Conservation (phyloP, 2,888 invertebrate genomes). For the Podotricha telesiphe region DNA sequence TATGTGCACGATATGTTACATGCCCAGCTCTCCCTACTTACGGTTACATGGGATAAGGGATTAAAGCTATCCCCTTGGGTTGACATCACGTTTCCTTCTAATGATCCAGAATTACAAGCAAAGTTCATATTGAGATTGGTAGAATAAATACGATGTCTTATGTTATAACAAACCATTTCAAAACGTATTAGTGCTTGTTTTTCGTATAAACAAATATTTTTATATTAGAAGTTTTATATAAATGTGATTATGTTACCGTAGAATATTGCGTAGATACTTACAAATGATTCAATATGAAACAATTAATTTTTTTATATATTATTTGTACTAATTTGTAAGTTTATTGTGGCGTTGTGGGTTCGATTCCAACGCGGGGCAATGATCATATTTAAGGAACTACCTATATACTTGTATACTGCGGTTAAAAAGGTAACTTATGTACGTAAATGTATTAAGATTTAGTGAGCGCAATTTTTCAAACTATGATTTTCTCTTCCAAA, state of each 20-base stretch:
- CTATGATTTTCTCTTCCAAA: no score
- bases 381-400: no score
- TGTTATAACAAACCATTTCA: background rate
- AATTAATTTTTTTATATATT: no score
- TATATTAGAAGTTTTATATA: background rate
- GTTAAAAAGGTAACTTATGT: no score
- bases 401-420: no score
- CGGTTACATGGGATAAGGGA: conserved; percentile 9
- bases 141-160: background rate
- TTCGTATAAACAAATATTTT: background rate
- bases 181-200: background rate
- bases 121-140: conserved; percentile 11
- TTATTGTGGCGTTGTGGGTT: no score
- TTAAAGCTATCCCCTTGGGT: conserved; percentile 16
- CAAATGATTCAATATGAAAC: no score
- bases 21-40: conserved; percentile 14
- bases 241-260: background rate
- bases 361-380: no score
- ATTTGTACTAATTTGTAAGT: no score
- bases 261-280: background rate
- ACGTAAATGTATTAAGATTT: no score
- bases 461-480: no score
- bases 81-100: conserved; percentile 10
- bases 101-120: conserved; percentile 6
- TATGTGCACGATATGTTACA: background rate